A percentile compares a stretch with the other conserved stretches of the same genome.
Evolutionary conservation across 2,113 vertebrate genomes (phyloP).

Genomic region (Grammomys dolichurus): DNA sequence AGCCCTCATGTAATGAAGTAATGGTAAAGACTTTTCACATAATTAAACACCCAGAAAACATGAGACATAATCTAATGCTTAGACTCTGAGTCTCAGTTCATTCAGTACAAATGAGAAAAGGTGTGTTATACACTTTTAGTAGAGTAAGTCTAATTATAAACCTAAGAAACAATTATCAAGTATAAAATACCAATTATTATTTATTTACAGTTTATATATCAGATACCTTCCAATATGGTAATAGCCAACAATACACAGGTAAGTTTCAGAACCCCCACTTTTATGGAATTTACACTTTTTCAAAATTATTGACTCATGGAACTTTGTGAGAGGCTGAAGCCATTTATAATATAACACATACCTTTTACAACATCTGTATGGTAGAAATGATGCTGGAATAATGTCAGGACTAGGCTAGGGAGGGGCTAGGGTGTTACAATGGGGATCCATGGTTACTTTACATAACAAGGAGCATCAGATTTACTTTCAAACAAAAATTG

Average conservation of each 20-base stretch:
- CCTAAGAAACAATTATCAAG: background rate
- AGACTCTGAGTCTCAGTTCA: background rate
- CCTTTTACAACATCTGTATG: background rate
- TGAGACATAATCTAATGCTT: background rate
- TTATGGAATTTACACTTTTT: background rate
- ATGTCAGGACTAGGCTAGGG: background rate
- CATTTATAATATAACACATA: background rate
- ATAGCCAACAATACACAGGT: background rate
- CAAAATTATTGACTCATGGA: background rate
- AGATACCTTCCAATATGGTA: background rate
- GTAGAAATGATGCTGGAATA: background rate
- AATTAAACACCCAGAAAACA: background rate
- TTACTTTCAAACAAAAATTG: background rate
- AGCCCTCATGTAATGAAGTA: constrained; percentile 1
- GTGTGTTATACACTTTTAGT: background rate
- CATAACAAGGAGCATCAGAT: background rate
- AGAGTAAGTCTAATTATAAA: background rate
- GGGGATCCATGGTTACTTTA: background rate
- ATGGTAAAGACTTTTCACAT: background rate
- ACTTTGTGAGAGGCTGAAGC: background rate
- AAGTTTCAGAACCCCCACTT: background rate
- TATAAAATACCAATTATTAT: background rate
- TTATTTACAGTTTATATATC: background rate
- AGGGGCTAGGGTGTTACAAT: background rate
- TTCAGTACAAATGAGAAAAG: background rate